Base-by-base conservation (phyloP, 2,888 invertebrate genomes). In the Caenorhabditis panamensis region DNA sequence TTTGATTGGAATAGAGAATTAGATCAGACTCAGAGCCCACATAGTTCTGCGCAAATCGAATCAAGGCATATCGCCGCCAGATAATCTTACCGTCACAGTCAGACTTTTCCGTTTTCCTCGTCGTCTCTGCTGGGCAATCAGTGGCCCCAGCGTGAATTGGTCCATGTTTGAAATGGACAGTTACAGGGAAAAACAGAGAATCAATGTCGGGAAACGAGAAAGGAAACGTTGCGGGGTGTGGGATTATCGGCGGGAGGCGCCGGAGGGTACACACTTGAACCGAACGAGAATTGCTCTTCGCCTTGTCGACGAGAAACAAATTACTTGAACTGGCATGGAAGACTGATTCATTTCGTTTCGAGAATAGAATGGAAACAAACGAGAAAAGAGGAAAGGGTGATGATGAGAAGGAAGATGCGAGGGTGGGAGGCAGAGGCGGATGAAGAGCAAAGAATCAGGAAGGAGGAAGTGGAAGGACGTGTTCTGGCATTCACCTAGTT, bases 201-300 rank as follows among this genome's bases (percentile, higher is more conserved):
- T 26, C 31, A 31, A 4, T 31, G 31, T 6, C 31, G 5, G 28
- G 22, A 22, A 37, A 13, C 13, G 26, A 54, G 47, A 31, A 13
- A 4, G n/a, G 44, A 37, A 44, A 54, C 28, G 26, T 49, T 31
- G 20, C 24, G 36, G 18, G 56, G 58, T 53, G 63, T 56, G 9
- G 73, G 73, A 73, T 73, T 73, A 73, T 41, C 41, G n/a, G n/a
- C n/a, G n/a, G n/a, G n/a, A n/a, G 41, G 41, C 5, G 41, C 18
- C 31, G 11, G 58, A 71, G 56, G 64, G 64, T 56, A 73, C 73
- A 73, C 73, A 73, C 73, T 73, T 66, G 73, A 73, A 73, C 59
- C 64, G 73, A 73, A 72, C 72, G 56, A 72, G 56, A 72, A 63
- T 63, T 53, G 61, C 63, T 62, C 71, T 62, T 49, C n/a, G 2